Conservation (phyloP, 1,140 invertebrate species). For the Aphis craccivora region DNA sequence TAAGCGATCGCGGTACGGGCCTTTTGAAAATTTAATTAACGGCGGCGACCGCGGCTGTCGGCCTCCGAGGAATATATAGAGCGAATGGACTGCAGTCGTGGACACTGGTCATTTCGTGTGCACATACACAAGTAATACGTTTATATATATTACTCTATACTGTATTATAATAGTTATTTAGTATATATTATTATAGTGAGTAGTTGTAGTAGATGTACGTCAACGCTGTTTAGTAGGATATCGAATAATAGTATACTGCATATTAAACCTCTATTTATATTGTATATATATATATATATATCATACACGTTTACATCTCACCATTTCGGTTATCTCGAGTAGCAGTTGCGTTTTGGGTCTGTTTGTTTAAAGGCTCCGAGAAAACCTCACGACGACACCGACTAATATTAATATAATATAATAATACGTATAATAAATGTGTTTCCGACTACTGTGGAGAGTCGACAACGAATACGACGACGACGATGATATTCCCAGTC, state of each 20-base stretch:
- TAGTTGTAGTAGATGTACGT: background rate
- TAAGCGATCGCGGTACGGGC: background rate
- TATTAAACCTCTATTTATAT: background rate
- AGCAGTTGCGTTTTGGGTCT: background rate
- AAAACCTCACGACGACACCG: background rate
- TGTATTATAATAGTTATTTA: background rate
- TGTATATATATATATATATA: background rate
- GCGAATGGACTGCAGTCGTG: background rate
- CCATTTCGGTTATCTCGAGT: conserved; percentile 8
- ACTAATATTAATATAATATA: background rate
- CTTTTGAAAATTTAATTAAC: conserved; percentile 11
- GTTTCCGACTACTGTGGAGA: background rate
- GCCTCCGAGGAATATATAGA: background rate
- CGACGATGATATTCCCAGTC: conserved; percentile 8
- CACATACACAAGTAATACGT: background rate
- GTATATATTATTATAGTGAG: background rate
- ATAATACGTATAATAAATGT: background rate
- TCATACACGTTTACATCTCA: background rate
- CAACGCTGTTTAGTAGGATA: background rate
- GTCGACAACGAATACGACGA: background rate
- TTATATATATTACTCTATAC: background rate
- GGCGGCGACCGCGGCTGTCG: no score
- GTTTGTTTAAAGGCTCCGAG: background rate
- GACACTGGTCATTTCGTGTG: background rate
- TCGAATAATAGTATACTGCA: background rate